Conservation (phyloP, 2,113 vertebrate species). For the Rattus rattus region DNA sequence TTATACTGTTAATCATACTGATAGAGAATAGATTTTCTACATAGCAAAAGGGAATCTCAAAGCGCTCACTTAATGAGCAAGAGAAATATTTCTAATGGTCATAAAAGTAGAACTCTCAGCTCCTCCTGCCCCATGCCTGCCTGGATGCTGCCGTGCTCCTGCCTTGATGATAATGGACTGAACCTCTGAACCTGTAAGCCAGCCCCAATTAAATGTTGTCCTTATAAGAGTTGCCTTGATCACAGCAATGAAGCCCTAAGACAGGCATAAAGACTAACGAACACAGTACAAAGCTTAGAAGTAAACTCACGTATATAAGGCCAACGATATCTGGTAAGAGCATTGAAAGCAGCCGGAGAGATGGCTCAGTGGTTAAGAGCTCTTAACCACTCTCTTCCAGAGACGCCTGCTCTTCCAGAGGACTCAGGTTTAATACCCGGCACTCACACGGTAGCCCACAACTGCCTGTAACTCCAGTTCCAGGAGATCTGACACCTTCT, state of each 20-base stretch:
- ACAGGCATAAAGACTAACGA: background rate
- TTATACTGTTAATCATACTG: background rate
- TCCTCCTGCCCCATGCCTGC: too few relatives aligned
- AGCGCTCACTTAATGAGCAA: conserved; percentile 4
- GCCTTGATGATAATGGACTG: too few relatives aligned
- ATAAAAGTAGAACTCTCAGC: background rate
- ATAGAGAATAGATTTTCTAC: conserved; percentile 23
- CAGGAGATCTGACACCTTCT: too few relatives aligned
- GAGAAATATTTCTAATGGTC: conserved; percentile 18
- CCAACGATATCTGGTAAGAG: background rate
- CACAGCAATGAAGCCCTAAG: background rate
- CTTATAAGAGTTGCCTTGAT: too few relatives aligned
- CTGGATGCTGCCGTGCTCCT: too few relatives aligned
- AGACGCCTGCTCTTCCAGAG: background rate
- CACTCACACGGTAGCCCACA: background rate
- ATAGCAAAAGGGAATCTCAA: background rate
- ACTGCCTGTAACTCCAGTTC: background rate
- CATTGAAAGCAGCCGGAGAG: background rate
- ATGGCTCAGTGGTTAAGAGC: background rate
- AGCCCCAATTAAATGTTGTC: too few relatives aligned
- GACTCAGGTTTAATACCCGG: background rate
- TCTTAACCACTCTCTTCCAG: too few relatives aligned
- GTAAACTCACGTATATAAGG: background rate
- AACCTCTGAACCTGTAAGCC: too few relatives aligned
- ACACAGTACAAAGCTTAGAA: background rate